Percentiles rank a stretch among this genome's conserved stretches.
phyloP scores from a whole-genome alignment of 2,113 vertebrate genomes.

The Cephalopterus ornatus region DNA sequence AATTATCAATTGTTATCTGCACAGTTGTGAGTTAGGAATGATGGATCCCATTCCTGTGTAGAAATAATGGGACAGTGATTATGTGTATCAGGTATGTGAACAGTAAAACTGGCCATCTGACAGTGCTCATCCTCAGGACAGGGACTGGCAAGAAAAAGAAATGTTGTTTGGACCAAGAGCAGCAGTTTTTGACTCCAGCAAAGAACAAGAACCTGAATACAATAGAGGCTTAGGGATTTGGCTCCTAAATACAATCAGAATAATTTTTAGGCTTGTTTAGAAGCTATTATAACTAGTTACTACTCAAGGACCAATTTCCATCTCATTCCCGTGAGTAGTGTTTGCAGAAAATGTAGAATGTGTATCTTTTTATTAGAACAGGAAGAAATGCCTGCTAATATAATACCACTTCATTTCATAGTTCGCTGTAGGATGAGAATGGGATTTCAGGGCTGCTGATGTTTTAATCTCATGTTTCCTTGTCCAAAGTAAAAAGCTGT shows the following conservation, averaged over 20 bases:
- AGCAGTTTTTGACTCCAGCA: background rate
- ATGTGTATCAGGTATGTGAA: background rate
- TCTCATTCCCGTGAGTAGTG: background rate
- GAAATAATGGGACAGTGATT: constrained; percentile 29
- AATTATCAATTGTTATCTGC: constrained; percentile 56
- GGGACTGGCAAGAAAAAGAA: background rate
- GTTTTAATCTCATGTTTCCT: constrained; percentile 27
- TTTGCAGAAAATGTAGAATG: constrained; percentile 32
- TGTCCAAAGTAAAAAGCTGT: background rate
- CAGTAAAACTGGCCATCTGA: background rate
- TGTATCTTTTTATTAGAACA: constrained; percentile 16
- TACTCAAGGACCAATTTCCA: background rate
- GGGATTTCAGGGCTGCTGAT: constrained; percentile 4
- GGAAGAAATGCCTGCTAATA: constrained; percentile 27
- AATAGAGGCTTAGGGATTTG: background rate
- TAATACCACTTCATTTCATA: background rate
- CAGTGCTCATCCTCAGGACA: background rate
- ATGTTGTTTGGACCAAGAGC: background rate
- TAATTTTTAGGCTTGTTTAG: constrained; percentile 7
- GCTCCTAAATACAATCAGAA: constrained; percentile 2
- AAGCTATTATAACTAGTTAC: constrained; percentile 17
- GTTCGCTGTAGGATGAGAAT: background rate
- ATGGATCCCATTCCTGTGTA: constrained; percentile 16
- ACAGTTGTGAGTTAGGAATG: constrained; percentile 48
- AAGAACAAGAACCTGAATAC: background rate